phyloP scores from a whole-genome alignment of 2,797 vertebrate genomes.

The Galago senegalensis region DNA sequence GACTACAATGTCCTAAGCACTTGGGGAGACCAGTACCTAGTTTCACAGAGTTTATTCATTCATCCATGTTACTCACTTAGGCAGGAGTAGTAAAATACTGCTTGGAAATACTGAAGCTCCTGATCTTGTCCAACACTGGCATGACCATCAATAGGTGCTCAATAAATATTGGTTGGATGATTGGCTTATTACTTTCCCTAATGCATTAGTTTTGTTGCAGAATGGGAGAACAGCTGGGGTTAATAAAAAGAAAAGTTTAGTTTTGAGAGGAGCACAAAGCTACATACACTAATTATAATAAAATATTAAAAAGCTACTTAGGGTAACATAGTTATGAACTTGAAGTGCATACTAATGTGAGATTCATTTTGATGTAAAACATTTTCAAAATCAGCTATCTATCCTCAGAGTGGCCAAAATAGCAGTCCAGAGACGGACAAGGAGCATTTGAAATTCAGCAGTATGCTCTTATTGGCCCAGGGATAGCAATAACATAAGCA shows the following conservation, averaged over 20 bases:
- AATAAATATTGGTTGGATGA: conserved; percentile 53
- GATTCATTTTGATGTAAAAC: conserved; percentile 78
- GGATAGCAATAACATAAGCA: conserved; percentile 76
- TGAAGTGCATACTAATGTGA: conserved; percentile 82
- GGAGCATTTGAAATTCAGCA: conserved; percentile 85
- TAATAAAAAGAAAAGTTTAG: conserved; percentile 84
- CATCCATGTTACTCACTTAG: not conserved
- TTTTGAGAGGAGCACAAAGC: conserved; percentile 80
- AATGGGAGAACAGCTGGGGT: conserved; percentile 79
- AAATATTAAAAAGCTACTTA: conserved; percentile 85
- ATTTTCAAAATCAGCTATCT: conserved; percentile 82
- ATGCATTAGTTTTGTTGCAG: conserved; percentile 60
- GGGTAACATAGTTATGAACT: conserved; percentile 80
- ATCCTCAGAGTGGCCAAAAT: conserved; percentile 83
- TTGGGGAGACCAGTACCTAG: not conserved
- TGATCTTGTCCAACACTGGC: not conserved
- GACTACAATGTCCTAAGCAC: not conserved
- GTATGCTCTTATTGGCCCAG: conserved; percentile 84
- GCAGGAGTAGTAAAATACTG: not conserved
- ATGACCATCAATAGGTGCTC: not conserved
- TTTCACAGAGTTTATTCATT: not conserved
- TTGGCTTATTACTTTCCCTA: conserved; percentile 62
- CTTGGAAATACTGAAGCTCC: not conserved
- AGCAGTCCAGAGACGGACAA: conserved; percentile 83
- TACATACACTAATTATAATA: conserved; percentile 83